A percentile compares a stretch with the other conserved stretches of the same genome.
phyloP scores from a whole-genome alignment of 2,113 vertebrate genomes.

The Cromileptes altivelis region DNA sequence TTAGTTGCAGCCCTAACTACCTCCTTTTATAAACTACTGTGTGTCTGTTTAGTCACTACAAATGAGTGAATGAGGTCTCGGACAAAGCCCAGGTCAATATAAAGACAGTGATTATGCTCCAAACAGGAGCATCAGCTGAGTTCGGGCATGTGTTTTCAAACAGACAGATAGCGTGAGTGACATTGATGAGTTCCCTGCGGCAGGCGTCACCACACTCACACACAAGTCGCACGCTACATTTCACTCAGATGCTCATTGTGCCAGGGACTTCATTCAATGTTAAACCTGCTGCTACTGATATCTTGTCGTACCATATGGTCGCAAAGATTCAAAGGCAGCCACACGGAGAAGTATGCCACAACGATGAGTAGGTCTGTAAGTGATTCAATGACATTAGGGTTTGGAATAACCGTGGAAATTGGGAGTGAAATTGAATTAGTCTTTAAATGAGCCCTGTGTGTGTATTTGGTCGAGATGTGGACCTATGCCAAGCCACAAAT shows the following conservation, averaged over 20 bases:
- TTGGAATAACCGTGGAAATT: constrained; percentile 44
- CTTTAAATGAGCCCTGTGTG: not conserved
- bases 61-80: not conserved
- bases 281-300: constrained; percentile 58
- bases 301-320: constrained; percentile 20
- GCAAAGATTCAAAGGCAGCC: not conserved
- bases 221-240: constrained; percentile 61
- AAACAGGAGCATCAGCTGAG: constrained; percentile 1
- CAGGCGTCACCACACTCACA: constrained; percentile 28
- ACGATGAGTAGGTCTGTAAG: not conserved
- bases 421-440: constrained; percentile 52
- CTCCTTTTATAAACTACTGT: too few relatives aligned
- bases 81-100: not conserved
- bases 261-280: constrained; percentile 62
- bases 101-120: not conserved
- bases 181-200: constrained; percentile 47
- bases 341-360: not conserved
- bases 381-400: constrained; percentile 5
- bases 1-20: too few relatives aligned
- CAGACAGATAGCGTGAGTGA: constrained; percentile 49
- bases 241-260: constrained; percentile 32
- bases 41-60: too few relatives aligned
- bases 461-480: not conserved
- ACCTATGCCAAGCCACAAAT: not conserved
- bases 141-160: constrained; percentile 36